Evolutionary conservation across 2,113 vertebrate species (phyloP).

Genomic region (Microtus ochrogaster): DNA sequence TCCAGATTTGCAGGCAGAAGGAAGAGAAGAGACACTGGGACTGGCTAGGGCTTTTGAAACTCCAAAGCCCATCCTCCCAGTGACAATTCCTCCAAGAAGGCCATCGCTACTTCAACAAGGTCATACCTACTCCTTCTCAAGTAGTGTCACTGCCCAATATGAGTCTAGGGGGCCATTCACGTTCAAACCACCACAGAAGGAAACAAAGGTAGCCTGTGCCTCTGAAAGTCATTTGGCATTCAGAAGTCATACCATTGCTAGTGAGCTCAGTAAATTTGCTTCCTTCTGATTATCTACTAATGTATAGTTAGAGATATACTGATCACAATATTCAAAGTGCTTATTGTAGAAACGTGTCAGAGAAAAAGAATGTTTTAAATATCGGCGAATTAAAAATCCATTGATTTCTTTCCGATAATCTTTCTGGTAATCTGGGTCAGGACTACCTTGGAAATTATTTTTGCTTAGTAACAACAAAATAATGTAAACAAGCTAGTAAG

Average conservation of each 20-base stretch:
- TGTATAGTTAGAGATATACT: neutral
- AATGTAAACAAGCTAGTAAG: neutral
- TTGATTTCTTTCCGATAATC: neutral
- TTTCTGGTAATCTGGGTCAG: neutral
- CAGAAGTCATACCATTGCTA: neutral
- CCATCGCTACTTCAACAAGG: neutral
- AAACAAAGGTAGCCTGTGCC: neutral
- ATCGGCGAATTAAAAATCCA: neutral
- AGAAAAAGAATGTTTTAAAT: neutral
- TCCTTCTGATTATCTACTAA: neutral
- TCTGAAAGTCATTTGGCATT: neutral
- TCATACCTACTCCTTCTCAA: neutral
- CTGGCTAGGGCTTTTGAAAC: neutral
- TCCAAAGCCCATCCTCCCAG: neutral
- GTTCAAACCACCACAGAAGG: neutral
- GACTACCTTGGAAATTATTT: constrained; percentile 6
- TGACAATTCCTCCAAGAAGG: neutral
- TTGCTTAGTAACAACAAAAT: neutral
- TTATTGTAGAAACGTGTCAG: neutral
- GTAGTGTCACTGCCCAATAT: too few relatives aligned
- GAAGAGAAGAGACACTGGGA: neutral
- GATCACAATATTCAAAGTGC: neutral
- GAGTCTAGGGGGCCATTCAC: neutral
- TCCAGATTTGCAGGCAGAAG: neutral
- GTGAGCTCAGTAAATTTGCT: neutral